Conservation (phyloP, 2,113 vertebrate genomes). For the Atlantisia rogersi region DNA sequence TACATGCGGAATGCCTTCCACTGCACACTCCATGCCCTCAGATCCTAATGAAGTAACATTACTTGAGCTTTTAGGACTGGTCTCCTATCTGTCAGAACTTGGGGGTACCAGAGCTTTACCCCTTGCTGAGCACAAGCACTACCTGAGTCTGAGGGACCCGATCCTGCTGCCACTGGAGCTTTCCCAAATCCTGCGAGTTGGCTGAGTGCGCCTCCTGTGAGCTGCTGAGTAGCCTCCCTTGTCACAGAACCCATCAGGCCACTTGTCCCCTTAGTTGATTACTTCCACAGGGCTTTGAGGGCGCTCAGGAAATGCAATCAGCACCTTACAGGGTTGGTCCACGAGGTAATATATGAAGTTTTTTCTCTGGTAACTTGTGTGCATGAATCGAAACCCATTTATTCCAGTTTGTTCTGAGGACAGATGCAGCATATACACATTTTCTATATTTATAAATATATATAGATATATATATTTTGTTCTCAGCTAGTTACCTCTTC, state of each 20-base stretch:
- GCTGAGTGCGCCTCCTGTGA: slow-evolving; percentile 32
- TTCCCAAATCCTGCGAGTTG: not conserved
- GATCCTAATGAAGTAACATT: slow-evolving; percentile 51
- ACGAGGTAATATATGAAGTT: slow-evolving; percentile 41
- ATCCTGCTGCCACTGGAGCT: slow-evolving; percentile 39
- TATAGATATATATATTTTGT: slow-evolving; percentile 67
- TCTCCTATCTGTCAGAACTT: slow-evolving; percentile 19
- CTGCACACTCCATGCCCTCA: not conserved
- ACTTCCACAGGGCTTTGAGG: not conserved
- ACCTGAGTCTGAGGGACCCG: not conserved
- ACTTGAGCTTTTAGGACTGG: slow-evolving; percentile 54
- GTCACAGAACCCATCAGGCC: not conserved
- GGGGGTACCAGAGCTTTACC: slow-evolving; percentile 12
- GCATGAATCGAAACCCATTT: slow-evolving; percentile 35
- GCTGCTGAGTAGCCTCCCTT: slow-evolving; percentile 14
- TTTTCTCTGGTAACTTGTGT: slow-evolving; percentile 50
- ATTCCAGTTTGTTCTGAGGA: slow-evolving; percentile 58
- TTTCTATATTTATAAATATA: slow-evolving; percentile 71
- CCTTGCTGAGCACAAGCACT: slow-evolving; percentile 36
- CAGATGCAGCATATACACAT: slow-evolving; percentile 55
- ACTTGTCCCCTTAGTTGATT: not conserved
- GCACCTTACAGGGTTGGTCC: slow-evolving; percentile 43
- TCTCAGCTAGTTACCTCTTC: slow-evolving; percentile 62
- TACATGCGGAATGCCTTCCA: not conserved
- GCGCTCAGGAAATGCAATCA: slow-evolving; percentile 39